Evolutionary conservation across 2,113 vertebrate species (phyloP).

Genomic region (Ifrita kowaldi): DNA sequence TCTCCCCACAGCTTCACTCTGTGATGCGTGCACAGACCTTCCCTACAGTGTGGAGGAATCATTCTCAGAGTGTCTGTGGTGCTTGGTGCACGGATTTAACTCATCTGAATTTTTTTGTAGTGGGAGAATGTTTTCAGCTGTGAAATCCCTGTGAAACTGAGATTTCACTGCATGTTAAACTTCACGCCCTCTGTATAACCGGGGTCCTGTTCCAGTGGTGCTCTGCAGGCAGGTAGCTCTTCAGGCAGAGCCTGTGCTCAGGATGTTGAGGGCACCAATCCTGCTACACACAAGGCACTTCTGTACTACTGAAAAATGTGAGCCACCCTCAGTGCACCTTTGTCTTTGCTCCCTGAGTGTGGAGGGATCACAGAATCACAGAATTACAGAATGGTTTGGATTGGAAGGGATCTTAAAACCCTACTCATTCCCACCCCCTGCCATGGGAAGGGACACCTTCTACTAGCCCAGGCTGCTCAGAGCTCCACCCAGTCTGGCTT

Average conservation of each 20-base stretch:
- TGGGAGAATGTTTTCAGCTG: background rate
- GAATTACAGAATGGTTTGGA: background rate
- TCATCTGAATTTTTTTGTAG: background rate
- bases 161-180: constrained; percentile 24
- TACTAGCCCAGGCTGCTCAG: background rate
- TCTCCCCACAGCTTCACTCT: background rate
- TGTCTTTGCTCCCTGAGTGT: background rate
- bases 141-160: constrained; percentile 43
- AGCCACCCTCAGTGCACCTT: background rate
- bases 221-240: background rate
- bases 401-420: background rate
- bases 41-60: background rate
- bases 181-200: background rate
- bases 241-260: background rate
- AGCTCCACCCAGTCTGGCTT: background rate
- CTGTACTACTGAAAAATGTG: background rate
- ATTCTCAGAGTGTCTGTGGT: background rate
- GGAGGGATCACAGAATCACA: background rate
- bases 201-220: background rate
- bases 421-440: background rate
- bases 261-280: background rate
- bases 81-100: background rate
- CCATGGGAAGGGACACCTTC: background rate
- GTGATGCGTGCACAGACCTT: background rate
- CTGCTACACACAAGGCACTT: background rate